Evolutionary conservation across 2,888 invertebrate genomes (phyloP).

Genomic region (Ophion costatus): DNA sequence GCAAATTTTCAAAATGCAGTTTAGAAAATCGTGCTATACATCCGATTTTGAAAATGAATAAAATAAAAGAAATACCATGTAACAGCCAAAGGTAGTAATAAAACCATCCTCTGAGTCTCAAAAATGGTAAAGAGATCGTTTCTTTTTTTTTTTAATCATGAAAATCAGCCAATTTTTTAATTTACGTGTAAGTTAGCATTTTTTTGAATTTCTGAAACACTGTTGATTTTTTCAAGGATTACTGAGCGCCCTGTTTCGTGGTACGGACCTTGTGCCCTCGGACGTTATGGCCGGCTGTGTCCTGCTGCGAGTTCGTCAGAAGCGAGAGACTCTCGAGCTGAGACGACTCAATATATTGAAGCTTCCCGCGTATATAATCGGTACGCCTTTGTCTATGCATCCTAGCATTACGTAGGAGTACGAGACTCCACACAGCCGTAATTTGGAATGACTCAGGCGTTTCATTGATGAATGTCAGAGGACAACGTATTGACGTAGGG

Average conservation of each 20-base stretch:
- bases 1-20: no score
- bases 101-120: no score
- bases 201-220: neutral
- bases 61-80: no score
- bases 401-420: neutral
- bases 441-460: neutral
- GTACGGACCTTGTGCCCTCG: slow-evolving; percentile 94
- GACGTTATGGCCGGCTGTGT: slow-evolving; percentile 95
- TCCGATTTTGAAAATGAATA: no score
- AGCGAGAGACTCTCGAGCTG: slow-evolving; percentile 89
- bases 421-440: neutral
- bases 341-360: slow-evolving; percentile 87
- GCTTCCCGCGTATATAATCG: slow-evolving; percentile 88
- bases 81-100: no score
- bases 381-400: slow-evolving; percentile 79
- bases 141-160: no score
- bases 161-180: no score
- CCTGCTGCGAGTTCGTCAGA: slow-evolving; percentile 91
- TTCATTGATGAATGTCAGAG: neutral
- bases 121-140: no score
- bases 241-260: slow-evolving; percentile 91
- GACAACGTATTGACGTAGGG: neutral
- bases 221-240: slow-evolving; percentile 83
- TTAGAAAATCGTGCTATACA: no score
- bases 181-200: neutral